Evolutionary conservation across 2,113 vertebrate genomes (phyloP), one percentile per base, ranked within the genome.

Genomic region (Globicephala melas): DNA sequence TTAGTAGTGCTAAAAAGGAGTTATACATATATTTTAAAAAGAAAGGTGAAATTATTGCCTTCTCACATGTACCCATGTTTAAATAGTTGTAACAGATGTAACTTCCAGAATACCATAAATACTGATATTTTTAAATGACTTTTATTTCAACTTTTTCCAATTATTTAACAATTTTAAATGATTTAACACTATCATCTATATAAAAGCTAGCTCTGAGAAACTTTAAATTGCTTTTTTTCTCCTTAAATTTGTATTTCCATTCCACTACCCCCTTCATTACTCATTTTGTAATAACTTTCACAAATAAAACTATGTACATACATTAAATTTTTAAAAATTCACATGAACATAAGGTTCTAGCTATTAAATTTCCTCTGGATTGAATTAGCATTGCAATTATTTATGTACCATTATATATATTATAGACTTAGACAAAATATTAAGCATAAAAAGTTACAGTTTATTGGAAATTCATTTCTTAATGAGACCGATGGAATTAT

Each of bases 201-300:
- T 92, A 93, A 86, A 95, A 92, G 73, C 25, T 31, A 53, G n/a
- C 80, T 92, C 67, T 67, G 58, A 94, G 60, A 92, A 92, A 81
- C 21, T 90, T 58, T 71, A 38, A 13, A 41, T 23, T 67, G 28
- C 11, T 77, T 26, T 96, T 89, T 74, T 53, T 36, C 81, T 26
- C 33, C 38, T 90, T 86, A 83, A 90, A 81, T 85, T 92, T 86
- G 20, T 38, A 81, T 65, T 81, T 86, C 76, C 31, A 91, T 26
- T 77, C n/a, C 8, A 26, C 53, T 23, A 70, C 4, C 31, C 28
- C 23, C 21, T 62, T 92, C 44, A 80, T 20, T 62, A 15, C 85
- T 89, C 4, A 94, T 53, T 31, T 89, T 81, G 21, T 62, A 71
- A 74, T 70, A 97, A 88, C 81, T 89, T 31, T 88, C 68, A 92